Conservation (phyloP, 1,140 invertebrate species). For the Tribolium madens region DNA sequence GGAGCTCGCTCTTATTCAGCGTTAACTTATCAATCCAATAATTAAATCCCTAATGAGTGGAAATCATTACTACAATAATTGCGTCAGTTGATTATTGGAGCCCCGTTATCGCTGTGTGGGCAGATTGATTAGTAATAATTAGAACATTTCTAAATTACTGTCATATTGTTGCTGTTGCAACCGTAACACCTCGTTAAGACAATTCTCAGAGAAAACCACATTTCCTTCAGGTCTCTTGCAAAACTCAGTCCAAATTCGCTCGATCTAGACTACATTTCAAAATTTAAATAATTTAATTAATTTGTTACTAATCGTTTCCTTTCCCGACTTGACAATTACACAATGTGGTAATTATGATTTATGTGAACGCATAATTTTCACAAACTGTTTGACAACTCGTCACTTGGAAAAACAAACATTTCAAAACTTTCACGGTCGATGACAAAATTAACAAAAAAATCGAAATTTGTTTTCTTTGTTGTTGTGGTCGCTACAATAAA, state of each 20-base stretch:
- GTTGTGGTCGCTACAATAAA: background rate
- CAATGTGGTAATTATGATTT: too few relatives aligned
- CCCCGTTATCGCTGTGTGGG: slow-evolving; percentile 37
- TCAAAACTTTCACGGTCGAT: background rate
- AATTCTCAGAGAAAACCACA: background rate
- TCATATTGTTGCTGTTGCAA: slow-evolving; percentile 38
- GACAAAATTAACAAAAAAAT: background rate
- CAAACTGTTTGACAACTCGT: too few relatives aligned
- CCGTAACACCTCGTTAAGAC: background rate
- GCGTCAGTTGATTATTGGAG: slow-evolving; percentile 44
- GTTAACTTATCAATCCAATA: slow-evolving; percentile 43
- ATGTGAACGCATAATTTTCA: too few relatives aligned
- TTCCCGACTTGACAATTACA: background rate
- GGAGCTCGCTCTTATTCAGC: slow-evolving; percentile 19
- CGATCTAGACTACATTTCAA: background rate
- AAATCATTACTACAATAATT: slow-evolving; percentile 44
- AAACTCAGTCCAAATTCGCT: background rate
- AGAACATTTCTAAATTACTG: slow-evolving; percentile 42
- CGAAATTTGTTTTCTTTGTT: background rate
- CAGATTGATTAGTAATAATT: slow-evolving; percentile 45
- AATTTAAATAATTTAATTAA: background rate
- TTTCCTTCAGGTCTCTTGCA: background rate
- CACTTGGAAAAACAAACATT: background rate
- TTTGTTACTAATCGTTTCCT: background rate
- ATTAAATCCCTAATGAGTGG: slow-evolving; percentile 45